phyloP scores from a whole-genome alignment of 2,888 invertebrate genomes.

The Eristalinus sepulchralis region DNA sequence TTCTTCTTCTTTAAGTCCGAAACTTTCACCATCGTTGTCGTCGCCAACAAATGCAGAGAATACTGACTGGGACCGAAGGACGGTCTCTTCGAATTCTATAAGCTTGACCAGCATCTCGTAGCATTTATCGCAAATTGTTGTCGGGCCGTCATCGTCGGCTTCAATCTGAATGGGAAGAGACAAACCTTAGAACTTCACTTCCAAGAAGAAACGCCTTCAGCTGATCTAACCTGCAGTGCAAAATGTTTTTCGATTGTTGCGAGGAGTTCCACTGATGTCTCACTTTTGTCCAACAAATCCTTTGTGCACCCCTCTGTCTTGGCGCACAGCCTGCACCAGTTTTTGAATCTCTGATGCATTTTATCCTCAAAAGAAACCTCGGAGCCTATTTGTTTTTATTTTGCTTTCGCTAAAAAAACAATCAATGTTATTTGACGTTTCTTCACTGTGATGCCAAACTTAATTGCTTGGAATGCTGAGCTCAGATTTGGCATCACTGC shows the following conservation, averaged over 20 bases:
- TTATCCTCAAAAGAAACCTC: not conserved
- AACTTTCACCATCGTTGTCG: not conserved
- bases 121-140: conserved; percentile 35
- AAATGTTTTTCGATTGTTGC: conserved; percentile 42
- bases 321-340: conserved; percentile 47
- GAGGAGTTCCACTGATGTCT: not conserved
- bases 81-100: conserved; percentile 22
- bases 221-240: not conserved
- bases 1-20: not conserved
- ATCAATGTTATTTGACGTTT: not conserved
- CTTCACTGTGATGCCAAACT: not conserved
- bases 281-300: not conserved
- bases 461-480: not conserved
- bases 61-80: conserved; percentile 1
- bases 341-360: conserved; percentile 37
- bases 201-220: too few species aligned
- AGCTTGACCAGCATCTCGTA: conserved; percentile 15
- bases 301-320: conserved; percentile 4
- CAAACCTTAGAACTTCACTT: not conserved
- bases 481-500: conserved; percentile 32
- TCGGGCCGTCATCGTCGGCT: not conserved
- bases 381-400: not conserved
- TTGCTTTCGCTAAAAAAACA: not conserved
- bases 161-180: not conserved
- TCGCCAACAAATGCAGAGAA: not conserved